A percentile compares a stretch with the other conserved stretches of the same genome.
These are phyloP conservation scores for Brachylomia viminalis DNA, from an alignment of 2,888 invertebrate species.

Conservation along the genomic window DNA sequence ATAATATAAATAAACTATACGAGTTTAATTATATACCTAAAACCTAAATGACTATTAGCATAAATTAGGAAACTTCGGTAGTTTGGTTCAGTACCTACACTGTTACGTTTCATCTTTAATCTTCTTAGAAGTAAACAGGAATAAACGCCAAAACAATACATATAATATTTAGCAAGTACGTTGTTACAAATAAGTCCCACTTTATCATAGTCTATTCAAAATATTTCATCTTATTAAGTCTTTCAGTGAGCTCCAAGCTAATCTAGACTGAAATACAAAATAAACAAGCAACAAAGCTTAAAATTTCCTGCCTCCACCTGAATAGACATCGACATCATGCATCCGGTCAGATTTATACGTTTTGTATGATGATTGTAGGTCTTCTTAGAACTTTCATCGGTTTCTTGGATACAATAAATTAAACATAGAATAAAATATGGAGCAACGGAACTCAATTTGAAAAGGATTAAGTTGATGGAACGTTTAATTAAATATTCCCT, in stretches of 20 bases:
- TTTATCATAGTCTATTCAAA: neutral
- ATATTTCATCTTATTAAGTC: neutral
- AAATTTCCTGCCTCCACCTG: neutral
- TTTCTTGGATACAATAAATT: neutral
- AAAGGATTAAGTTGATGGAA: neutral
- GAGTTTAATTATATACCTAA: slow-evolving; percentile 51
- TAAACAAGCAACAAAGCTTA: neutral
- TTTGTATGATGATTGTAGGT: neutral
- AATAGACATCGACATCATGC: neutral
- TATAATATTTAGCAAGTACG: slow-evolving; percentile 38
- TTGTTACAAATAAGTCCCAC: slow-evolving; percentile 20
- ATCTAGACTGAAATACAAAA: slow-evolving; percentile 10
- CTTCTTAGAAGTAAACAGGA: slow-evolving; percentile 41
- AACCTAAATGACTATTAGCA: slow-evolving; percentile 38
- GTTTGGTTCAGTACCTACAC: slow-evolving; percentile 14
- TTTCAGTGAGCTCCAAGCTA: slow-evolving; percentile 25
- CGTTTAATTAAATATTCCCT: neutral
- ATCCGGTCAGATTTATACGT: neutral
- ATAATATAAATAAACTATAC: slow-evolving; percentile 44
- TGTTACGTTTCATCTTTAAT: slow-evolving; percentile 22
- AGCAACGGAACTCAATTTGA: neutral
- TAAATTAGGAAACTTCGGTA: slow-evolving; percentile 19
- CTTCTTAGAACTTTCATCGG: neutral
- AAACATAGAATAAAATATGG: neutral
- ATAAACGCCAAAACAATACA: slow-evolving; percentile 54